Percentiles rank a stretch among this genome's conserved stretches.
Conservation (phyloP, 2,797 vertebrate species). For the Petrocephalus sullivani region DNA sequence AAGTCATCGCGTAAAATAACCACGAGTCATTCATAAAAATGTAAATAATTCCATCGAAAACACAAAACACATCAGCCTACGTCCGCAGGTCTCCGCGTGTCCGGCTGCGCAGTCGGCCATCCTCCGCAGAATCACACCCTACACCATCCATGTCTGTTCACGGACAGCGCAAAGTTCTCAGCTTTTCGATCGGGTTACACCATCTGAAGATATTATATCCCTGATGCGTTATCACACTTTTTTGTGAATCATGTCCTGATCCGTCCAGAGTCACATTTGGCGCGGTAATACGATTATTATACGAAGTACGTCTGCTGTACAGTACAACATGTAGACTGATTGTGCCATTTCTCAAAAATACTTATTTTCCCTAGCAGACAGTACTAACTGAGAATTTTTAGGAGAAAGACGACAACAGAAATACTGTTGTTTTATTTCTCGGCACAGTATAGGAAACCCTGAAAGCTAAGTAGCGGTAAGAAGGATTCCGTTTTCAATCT, state of each 20-base stretch:
- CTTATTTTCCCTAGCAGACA: not conserved
- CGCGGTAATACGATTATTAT: not conserved
- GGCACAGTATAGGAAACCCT: not conserved
- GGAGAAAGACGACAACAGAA: not conserved
- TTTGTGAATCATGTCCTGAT: not conserved
- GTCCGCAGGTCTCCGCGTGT: not conserved
- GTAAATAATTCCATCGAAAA: not conserved
- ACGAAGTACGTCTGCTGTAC: not conserved
- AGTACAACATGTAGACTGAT: not conserved
- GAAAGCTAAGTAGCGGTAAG: not conserved
- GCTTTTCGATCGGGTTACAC: not conserved
- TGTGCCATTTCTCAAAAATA: not conserved
- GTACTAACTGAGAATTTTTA: not conserved
- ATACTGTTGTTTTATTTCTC: not conserved
- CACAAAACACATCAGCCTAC: not conserved
- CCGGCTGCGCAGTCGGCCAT: not conserved
- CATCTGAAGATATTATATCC: not conserved
- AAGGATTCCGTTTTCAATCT: not conserved
- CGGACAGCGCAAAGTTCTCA: not conserved
- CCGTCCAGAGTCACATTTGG: not conserved
- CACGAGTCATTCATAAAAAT: not conserved
- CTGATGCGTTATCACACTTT: not conserved
- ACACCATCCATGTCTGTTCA: not conserved
- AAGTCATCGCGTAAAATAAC: not conserved
- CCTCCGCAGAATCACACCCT: not conserved